Conservation (phyloP, 2,888 invertebrate genomes). For the Parthenolecanium corni region DNA sequence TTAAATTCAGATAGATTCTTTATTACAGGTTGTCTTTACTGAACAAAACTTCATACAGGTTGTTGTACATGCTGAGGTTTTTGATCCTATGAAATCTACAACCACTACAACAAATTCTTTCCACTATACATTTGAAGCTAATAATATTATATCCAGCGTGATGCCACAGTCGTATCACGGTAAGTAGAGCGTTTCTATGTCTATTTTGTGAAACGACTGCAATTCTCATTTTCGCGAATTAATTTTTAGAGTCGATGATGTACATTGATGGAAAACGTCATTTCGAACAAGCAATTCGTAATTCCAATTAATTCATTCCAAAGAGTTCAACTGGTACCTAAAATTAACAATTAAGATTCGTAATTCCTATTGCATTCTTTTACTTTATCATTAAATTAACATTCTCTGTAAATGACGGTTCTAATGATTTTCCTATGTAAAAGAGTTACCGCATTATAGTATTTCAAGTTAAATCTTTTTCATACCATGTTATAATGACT, state of each 20-base stretch:
- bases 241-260: constrained; percentile 44
- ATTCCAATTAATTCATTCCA: constrained; percentile 4
- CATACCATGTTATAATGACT: too few species aligned
- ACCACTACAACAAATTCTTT: constrained; percentile 59
- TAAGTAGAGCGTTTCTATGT: constrained; percentile 33
- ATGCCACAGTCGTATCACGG: constrained; percentile 58
- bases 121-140: constrained; percentile 53
- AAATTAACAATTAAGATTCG: too few species aligned
- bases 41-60: constrained; percentile 47
- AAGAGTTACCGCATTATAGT: too few species aligned
- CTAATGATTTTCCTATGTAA: too few species aligned
- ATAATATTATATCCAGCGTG: constrained; percentile 43
- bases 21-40: constrained; percentile 44
- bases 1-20: too few species aligned
- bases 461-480: too few species aligned
- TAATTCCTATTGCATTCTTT: not conserved
- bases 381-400: too few species aligned
- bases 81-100: constrained; percentile 46
- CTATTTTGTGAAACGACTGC: not conserved
- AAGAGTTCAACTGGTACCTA: too few species aligned
- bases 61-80: constrained; percentile 55
- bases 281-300: constrained; percentile 19
- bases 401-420: too few species aligned
- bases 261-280: constrained; percentile 43
- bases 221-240: constrained; percentile 1